Conservation (phyloP, 2,888 invertebrate species). For the Agrochola lychnidis region DNA sequence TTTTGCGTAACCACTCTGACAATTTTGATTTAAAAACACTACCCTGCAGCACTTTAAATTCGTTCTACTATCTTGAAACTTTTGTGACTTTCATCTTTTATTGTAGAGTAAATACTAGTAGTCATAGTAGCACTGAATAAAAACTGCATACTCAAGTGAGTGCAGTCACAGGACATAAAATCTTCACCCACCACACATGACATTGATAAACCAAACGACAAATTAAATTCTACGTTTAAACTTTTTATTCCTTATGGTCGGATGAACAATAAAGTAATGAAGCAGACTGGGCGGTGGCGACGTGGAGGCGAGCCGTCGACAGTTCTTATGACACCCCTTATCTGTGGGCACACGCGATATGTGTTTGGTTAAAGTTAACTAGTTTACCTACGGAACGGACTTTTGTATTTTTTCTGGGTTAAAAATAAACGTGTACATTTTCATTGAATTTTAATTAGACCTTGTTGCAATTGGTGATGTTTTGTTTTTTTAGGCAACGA, state of each 20-base stretch:
- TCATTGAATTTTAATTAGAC: conserved; percentile 16
- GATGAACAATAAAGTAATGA: conserved; percentile 88
- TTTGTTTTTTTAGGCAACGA: not conserved
- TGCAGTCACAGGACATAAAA: conserved; percentile 17
- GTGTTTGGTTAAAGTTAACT: conserved; percentile 68
- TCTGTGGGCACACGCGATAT: conserved; percentile 86
- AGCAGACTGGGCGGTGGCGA: conserved; percentile 79
- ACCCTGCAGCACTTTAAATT: no score
- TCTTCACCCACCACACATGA: conserved; percentile 16
- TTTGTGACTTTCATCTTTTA: no score
- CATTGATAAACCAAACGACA: conserved; percentile 45
- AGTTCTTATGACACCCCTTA: conserved; percentile 88
- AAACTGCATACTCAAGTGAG: not conserved
- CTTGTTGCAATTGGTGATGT: conserved; percentile 2
- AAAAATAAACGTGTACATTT: conserved; percentile 35
- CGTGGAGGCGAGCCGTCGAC: conserved; percentile 79
- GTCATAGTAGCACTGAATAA: not conserved
- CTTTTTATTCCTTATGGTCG: conserved; percentile 78
- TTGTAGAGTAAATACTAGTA: not conserved
- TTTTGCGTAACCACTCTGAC: no score
- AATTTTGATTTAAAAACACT: no score
- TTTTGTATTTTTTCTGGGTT: conserved; percentile 49
- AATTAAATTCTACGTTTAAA: conserved; percentile 66
- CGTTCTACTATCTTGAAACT: not conserved
- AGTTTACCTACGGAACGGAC: conserved; percentile 62